Conservation (phyloP, 2,797 vertebrate species). For the Moxostoma hubbsi region DNA sequence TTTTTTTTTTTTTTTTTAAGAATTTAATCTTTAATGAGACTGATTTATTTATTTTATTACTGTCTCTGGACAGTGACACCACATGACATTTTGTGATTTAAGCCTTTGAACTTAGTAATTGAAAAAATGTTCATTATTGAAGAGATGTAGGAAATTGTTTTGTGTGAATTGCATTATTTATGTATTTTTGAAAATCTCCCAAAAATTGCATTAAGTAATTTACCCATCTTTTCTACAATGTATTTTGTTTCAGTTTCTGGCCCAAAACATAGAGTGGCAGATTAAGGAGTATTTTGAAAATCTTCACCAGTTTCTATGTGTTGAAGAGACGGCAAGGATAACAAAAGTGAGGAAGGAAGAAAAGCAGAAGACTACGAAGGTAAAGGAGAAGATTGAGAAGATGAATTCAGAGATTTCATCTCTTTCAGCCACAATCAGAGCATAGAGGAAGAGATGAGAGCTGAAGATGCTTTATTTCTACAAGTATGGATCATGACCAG, state of each 20-base stretch:
- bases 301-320: slow-evolving; percentile 29
- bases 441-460: slow-evolving; percentile 15
- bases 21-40: too few relatives aligned
- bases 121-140: too few relatives aligned
- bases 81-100: too few relatives aligned
- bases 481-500: not conserved
- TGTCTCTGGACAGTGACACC: too few relatives aligned
- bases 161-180: too few relatives aligned
- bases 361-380: slow-evolving; percentile 38
- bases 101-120: too few relatives aligned
- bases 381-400: slow-evolving; percentile 9
- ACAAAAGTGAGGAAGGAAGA: slow-evolving; percentile 23
- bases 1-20: too few relatives aligned
- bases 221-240: not conserved
- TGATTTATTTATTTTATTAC: too few relatives aligned
- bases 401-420: slow-evolving; percentile 17
- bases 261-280: not conserved
- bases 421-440: slow-evolving; percentile 28
- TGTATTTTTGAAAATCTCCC: too few relatives aligned
- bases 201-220: too few relatives aligned
- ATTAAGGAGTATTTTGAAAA: not conserved
- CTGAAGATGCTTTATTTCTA: slow-evolving; percentile 18
- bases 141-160: too few relatives aligned
- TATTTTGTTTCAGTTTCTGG: slow-evolving; percentile 12
- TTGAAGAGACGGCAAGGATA: slow-evolving; percentile 24